Evolutionary conservation across 2,113 vertebrate species (phyloP), one percentile per base, ranked within the genome.

Genomic region (Lepus europaeus): DNA sequence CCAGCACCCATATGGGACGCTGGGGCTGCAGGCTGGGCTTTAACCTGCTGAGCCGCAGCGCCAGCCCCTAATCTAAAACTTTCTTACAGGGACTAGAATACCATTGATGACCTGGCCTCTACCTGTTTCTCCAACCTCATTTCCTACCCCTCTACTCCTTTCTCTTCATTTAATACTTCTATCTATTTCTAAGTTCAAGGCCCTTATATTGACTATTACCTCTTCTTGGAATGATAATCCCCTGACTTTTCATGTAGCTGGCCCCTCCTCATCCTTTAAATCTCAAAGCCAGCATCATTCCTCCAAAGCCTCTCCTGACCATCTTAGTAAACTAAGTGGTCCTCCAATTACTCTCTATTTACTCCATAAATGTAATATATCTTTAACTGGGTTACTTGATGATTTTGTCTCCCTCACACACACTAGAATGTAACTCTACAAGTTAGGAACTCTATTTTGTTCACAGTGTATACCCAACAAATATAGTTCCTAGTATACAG

Each of bases 121-220:
- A 29, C n/a, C 31, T 78, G 20, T 73, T 19, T 90, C 49, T 89
- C 25, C 64, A 83, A 74, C 11, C 17, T 72, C 64, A 63, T 89
- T 89, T 96, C 11, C 49, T 89, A 66, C 12, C 3, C 5, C 16
- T 88, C 66, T 94, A 20, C 61, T 70, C 23, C 19, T 79, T 73
- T 85, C 23, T 92, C 56, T 72, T 73, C 56, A 80, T 73, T 70
- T 36, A 90, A 64, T 17, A 66, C 17, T 63, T 95, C 53, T n/a
- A 59, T 81, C 33, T 81, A 61, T 70, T 95, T 96, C 45, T 74
- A 73, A 91, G 87, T 14, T 69, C 76, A 93, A 89, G 36, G 25
- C 14, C 25, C 10, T 77, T 89, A 27, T 66, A 49, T 36, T 80
- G 39, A 69, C 45, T 88, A 76, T 84, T 80, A n/a, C 45, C 39